Conservation (phyloP, 2,888 invertebrate genomes). For the Cantharis nigra region DNA sequence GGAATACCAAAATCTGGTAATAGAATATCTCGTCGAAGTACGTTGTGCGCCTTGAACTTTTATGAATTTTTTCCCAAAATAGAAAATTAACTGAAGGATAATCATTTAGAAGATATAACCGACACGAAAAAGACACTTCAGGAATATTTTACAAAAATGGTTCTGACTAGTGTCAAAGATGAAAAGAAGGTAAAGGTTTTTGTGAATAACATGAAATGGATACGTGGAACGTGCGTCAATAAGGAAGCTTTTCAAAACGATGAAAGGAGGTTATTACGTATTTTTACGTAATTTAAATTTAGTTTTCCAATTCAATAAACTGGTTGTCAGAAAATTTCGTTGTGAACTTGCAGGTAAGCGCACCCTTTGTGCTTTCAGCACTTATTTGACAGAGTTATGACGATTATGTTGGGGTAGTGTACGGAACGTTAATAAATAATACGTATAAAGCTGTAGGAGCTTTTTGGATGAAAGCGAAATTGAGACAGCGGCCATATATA, state of each 20-base stretch:
- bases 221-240: not conserved
- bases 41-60: not conserved
- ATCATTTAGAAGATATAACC: not conserved
- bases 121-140: not conserved
- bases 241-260: not conserved
- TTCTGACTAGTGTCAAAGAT: not conserved
- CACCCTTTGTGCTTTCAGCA: conserved; percentile 8
- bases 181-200: not conserved
- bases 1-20: not conserved
- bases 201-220: not conserved
- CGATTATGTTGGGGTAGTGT: conserved; percentile 14
- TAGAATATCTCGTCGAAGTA: not conserved
- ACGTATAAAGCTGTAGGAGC: conserved; percentile 20
- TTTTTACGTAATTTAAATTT: not conserved
- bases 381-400: conserved; percentile 20
- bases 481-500: conserved; percentile 30
- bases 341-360: not conserved
- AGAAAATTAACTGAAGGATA: not conserved
- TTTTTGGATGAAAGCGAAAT: conserved; percentile 28
- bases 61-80: not conserved
- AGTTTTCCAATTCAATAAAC: not conserved
- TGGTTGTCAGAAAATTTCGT: not conserved
- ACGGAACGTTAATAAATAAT: conserved; percentile 20
- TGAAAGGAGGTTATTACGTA: not conserved
- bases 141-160: not conserved